phyloP scores from a whole-genome alignment of 2,888 invertebrate genomes.

The Pediacus dermestoides region DNA sequence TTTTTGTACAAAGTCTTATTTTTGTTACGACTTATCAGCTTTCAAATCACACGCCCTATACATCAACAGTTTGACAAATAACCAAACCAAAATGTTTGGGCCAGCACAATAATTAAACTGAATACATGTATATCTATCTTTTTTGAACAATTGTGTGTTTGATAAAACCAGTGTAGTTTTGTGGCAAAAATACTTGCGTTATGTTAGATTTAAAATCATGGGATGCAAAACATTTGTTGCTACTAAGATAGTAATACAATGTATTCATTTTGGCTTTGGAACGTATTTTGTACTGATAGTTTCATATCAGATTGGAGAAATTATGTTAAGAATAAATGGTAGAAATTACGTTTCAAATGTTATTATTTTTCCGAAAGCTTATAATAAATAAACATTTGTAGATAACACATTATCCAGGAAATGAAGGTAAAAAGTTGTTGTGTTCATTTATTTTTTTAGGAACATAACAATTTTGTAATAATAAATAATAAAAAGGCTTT shows the following conservation, averaged over 20 bases:
- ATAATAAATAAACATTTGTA: conserved; percentile 27
- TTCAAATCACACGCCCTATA: conserved; percentile 31
- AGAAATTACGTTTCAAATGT: conserved; percentile 4
- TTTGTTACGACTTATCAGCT: conserved; percentile 37
- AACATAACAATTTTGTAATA: conserved; percentile 24
- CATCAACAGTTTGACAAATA: conserved; percentile 11
- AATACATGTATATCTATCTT: conserved; percentile 43
- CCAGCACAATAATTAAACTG: conserved; percentile 22
- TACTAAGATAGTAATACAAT: conserved; percentile 35
- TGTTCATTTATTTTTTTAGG: conserved; percentile 17
- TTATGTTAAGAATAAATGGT: conserved; percentile 5
- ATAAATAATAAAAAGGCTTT: conserved; percentile 30
- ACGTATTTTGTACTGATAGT: conserved; percentile 9
- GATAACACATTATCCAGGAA: conserved; percentile 33
- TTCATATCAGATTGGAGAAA: conserved; percentile 19
- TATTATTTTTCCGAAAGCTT: conserved; percentile 29
- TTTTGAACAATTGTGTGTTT: conserved; percentile 39
- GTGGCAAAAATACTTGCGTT: conserved; percentile 27
- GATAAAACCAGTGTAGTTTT: conserved; percentile 27
- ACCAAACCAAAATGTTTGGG: conserved; percentile 15
- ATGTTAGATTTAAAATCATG: conserved; percentile 45
- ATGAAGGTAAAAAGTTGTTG: conserved; percentile 21
- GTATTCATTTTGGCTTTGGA: conserved; percentile 27
- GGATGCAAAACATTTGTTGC: conserved; percentile 36
- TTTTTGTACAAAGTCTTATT: conserved; percentile 50